A percentile compares a stretch with the other conserved stretches of the same genome.
Evolutionary conservation across 1,140 invertebrate species (phyloP).

Genomic region (Frieseomelitta varia): DNA sequence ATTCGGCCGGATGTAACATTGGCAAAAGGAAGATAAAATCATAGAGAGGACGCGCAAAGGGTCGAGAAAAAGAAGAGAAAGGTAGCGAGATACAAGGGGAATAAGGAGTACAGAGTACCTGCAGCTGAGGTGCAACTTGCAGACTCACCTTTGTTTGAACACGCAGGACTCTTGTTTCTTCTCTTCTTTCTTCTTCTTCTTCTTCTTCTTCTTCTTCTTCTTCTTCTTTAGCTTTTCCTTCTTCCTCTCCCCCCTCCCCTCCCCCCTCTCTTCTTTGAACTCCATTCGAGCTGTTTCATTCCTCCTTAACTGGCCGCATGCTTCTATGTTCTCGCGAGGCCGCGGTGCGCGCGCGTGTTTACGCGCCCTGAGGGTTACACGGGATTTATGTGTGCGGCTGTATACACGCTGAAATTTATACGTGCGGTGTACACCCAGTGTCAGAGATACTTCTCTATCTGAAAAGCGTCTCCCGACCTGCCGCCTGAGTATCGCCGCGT

Average conservation of each 20-base stretch:
- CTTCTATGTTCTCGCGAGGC: slow-evolving; percentile 7
- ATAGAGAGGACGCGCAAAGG: slow-evolving; percentile 27
- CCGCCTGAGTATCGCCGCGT: slow-evolving; percentile 20
- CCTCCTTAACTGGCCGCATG: slow-evolving; percentile 1
- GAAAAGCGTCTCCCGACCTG: slow-evolving; percentile 28
- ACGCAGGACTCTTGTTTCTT: slow-evolving; percentile 57
- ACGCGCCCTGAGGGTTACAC: slow-evolving; percentile 52
- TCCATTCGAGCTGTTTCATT: background rate
- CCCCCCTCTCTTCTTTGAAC: background rate
- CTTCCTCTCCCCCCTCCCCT: background rate
- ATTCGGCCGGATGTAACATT: slow-evolving; percentile 65
- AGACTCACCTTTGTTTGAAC: slow-evolving; percentile 69
- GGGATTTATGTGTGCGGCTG: slow-evolving; percentile 58
- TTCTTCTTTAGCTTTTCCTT: background rate
- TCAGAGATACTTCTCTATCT: slow-evolving; percentile 30
- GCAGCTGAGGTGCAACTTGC: slow-evolving; percentile 61
- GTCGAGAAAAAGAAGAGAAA: slow-evolving; percentile 53
- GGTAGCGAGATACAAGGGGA: slow-evolving; percentile 55
- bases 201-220: background rate
- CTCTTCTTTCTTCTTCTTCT: background rate
- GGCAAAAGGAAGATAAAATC: slow-evolving; percentile 62
- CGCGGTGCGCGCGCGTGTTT: slow-evolving; percentile 10
- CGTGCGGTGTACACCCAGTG: slow-evolving; percentile 17
- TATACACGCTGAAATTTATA: slow-evolving; percentile 59
- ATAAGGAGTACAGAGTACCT: slow-evolving; percentile 59